phyloP scores from a whole-genome alignment of 2,113 vertebrate species.

The Microcebus lehilahytsara region DNA sequence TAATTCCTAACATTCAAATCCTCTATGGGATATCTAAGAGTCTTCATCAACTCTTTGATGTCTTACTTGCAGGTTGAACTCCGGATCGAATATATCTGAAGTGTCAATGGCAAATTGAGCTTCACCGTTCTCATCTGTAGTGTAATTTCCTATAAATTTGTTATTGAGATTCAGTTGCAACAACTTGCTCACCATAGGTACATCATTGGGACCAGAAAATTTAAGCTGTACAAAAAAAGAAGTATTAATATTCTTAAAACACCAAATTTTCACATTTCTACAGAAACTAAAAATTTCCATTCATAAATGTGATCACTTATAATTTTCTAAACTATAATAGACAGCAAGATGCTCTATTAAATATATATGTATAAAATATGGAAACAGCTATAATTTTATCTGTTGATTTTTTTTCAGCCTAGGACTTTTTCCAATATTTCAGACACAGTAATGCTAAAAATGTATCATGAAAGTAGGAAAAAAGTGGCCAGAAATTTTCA shows the following conservation, averaged over 20 bases:
- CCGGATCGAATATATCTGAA: constrained; percentile 67
- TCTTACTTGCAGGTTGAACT: constrained; percentile 80
- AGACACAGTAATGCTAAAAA: not conserved
- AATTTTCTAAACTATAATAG: not conserved
- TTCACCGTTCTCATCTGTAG: constrained; percentile 74
- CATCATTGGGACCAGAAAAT: constrained; percentile 57
- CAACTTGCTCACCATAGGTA: constrained; percentile 63
- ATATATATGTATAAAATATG: not conserved
- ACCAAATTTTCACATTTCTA: not conserved
- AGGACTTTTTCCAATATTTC: not conserved
- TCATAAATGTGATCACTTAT: not conserved
- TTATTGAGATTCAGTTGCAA: constrained; percentile 77
- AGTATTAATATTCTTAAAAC: not conserved
- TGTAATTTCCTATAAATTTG: constrained; percentile 72
- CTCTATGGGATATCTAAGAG: not conserved
- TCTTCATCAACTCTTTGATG: not conserved
- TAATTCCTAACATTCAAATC: not conserved
- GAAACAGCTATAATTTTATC: not conserved
- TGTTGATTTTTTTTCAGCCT: not conserved
- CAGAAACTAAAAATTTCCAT: not conserved
- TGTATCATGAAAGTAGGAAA: not conserved
- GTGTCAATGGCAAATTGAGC: constrained; percentile 81
- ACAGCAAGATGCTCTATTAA: not conserved
- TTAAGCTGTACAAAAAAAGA: constrained; percentile 68
- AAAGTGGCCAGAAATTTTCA: not conserved